These are phyloP conservation scores for Mystacornis crossleyi DNA, from an alignment of 2,113 vertebrate genomes.

Conservation along the genomic window DNA sequence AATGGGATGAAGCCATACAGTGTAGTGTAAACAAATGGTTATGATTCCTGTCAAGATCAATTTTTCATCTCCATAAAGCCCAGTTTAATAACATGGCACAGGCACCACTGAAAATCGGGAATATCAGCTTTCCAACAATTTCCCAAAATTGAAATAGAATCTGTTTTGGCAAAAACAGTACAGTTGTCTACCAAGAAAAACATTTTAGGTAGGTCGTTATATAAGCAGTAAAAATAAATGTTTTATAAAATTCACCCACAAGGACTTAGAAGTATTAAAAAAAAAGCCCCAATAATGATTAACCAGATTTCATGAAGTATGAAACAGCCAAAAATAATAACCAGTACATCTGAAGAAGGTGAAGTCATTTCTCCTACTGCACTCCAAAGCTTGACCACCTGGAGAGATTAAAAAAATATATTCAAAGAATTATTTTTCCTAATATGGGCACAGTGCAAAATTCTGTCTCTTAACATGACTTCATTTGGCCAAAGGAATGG, in stretches of 20 bases:
- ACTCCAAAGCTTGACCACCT: slow-evolving; percentile 68
- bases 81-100: slow-evolving; percentile 50
- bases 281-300: slow-evolving; percentile 62
- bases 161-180: slow-evolving; percentile 74
- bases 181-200: slow-evolving; percentile 71
- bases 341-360: slow-evolving; percentile 62
- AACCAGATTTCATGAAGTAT: slow-evolving; percentile 62
- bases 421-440: slow-evolving; percentile 62
- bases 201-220: slow-evolving; percentile 74
- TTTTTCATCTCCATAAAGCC: slow-evolving; percentile 43
- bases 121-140: slow-evolving; percentile 73
- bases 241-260: slow-evolving; percentile 71
- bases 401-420: slow-evolving; percentile 58
- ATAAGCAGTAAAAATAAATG: slow-evolving; percentile 78
- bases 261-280: slow-evolving; percentile 66
- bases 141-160: slow-evolving; percentile 74
- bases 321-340: slow-evolving; percentile 73
- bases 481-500: slow-evolving; percentile 6
- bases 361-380: slow-evolving; percentile 67
- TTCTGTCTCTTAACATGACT: not conserved
- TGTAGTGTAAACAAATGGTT: slow-evolving; percentile 46
- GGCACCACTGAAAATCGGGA: slow-evolving; percentile 52
- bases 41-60: slow-evolving; percentile 32
- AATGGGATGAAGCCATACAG: not conserved
- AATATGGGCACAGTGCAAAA: slow-evolving; percentile 25